Conservation (phyloP, 2,113 vertebrate species). For the Craseonycteris thonglongyai region DNA sequence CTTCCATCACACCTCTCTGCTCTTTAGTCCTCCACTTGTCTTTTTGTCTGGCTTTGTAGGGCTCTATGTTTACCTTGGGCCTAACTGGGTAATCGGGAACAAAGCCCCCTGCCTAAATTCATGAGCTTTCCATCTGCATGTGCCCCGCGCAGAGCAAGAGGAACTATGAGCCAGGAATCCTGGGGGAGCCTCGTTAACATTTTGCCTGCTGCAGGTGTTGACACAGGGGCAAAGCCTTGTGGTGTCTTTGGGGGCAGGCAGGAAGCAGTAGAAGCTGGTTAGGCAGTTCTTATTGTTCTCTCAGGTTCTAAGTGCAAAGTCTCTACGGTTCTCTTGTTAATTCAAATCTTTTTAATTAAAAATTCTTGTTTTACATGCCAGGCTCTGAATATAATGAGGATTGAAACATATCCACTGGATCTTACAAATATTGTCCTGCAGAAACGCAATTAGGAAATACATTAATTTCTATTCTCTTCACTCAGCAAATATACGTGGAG, state of each 20-base stretch:
- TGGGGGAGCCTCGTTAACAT: neutral
- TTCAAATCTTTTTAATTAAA: neutral
- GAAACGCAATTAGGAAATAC: neutral
- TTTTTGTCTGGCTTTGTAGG: too few relatives aligned
- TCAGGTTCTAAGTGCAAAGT: neutral
- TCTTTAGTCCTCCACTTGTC: neutral
- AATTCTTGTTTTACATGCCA: neutral
- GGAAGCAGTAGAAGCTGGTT: neutral
- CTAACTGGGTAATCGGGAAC: too few relatives aligned
- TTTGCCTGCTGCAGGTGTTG: neutral
- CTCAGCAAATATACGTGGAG: neutral
- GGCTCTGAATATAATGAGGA: neutral
- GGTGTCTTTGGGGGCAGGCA: neutral
- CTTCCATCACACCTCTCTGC: neutral
- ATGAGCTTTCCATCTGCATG: neutral
- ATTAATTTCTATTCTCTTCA: neutral
- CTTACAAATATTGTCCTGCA: neutral
- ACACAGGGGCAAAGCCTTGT: fast-evolving
- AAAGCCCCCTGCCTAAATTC: neutral
- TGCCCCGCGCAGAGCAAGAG: too few relatives aligned
- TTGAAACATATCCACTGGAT: neutral
- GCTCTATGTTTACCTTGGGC: fast-evolving
- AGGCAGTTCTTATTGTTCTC: too few relatives aligned
- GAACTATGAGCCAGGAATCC: neutral
- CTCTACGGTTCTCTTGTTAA: neutral